Conservation (phyloP, 2,113 vertebrate species). For the Zootoca vivipara region DNA sequence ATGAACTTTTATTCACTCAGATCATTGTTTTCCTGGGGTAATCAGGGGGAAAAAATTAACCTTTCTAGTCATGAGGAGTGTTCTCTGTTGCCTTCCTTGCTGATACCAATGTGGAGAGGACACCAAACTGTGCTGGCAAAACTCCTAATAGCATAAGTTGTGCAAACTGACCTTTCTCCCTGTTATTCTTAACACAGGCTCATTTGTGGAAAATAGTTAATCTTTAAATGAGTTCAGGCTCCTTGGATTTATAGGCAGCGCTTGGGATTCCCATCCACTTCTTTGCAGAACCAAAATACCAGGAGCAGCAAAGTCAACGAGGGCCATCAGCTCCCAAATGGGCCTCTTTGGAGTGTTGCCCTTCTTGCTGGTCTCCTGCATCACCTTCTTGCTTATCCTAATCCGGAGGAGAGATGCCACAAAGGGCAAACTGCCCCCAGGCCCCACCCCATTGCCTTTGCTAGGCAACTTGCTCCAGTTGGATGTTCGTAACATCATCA, state of each 20-base stretch:
- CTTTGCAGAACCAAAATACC: background rate
- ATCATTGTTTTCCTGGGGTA: too few relatives aligned
- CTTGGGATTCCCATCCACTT: rapidly evolving
- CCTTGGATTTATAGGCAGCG: background rate
- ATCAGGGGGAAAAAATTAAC: too few relatives aligned
- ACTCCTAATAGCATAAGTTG: too few relatives aligned
- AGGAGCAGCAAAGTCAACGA: background rate
- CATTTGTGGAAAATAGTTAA: too few relatives aligned
- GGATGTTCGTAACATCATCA: background rate
- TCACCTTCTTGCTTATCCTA: conserved; percentile 13
- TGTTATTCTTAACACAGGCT: too few relatives aligned
- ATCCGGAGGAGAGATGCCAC: background rate
- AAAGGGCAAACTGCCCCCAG: conserved; percentile 16
- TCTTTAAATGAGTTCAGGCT: too few relatives aligned
- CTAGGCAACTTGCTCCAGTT: conserved; percentile 43
- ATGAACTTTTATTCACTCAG: too few relatives aligned
- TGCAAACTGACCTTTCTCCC: too few relatives aligned
- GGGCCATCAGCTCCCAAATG: background rate
- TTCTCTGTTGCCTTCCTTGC: too few relatives aligned
- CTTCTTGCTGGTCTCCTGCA: background rate
- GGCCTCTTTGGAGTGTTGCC: background rate
- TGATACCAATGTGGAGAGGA: too few relatives aligned
- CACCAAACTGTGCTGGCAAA: too few relatives aligned
- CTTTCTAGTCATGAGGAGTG: too few relatives aligned
- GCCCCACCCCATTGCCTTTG: conserved; percentile 32